These are phyloP conservation scores for Ailurus styani DNA, from an alignment of 2,113 vertebrate species.

Conservation along the genomic window DNA sequence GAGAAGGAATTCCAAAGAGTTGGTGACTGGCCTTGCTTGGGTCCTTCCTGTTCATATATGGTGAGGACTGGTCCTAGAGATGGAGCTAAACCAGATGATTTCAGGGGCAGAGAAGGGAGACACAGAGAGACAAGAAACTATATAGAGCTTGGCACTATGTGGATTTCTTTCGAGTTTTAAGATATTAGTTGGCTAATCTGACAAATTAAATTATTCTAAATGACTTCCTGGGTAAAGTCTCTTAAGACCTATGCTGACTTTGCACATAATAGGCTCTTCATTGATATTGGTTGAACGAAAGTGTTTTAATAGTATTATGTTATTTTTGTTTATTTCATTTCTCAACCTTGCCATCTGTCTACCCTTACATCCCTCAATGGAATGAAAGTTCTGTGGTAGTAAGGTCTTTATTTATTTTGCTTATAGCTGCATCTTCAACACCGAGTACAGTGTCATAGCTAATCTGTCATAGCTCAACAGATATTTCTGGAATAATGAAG, in stretches of 20 bases:
- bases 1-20: neutral
- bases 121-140: neutral
- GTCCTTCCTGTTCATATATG: neutral
- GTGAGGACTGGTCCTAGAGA: neutral
- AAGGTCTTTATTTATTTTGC: neutral
- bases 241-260: neutral
- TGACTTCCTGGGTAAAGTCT: neutral
- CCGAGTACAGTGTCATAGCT: neutral
- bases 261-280: neutral
- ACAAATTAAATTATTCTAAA: neutral
- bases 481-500: neutral
- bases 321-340: neutral
- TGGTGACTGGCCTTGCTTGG: neutral
- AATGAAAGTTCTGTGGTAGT: neutral
- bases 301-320: neutral
- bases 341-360: neutral
- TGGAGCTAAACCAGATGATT: neutral
- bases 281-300: neutral
- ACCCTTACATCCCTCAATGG: neutral
- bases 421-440: neutral
- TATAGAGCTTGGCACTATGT: neutral
- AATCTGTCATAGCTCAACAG: neutral
- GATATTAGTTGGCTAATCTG: neutral
- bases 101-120: neutral
- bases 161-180: neutral